Evolutionary conservation across 2,113 vertebrate species (phyloP), one percentile per base, ranked within the genome.

Genomic region (Macrotis lagotis): DNA sequence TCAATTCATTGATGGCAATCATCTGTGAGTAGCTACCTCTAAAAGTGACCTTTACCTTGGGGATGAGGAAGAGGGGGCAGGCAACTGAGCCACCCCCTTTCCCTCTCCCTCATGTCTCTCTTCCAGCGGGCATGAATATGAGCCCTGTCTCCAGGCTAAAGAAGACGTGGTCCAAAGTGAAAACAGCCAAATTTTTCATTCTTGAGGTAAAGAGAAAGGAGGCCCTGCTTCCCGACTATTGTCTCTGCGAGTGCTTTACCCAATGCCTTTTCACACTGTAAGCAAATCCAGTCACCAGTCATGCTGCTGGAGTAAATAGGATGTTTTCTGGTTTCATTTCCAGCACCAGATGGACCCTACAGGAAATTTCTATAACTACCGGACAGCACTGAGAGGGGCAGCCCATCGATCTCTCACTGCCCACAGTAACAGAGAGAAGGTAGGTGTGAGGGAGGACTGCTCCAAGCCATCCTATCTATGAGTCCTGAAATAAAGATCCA

Each of bases 91-190:
- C 51, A 19, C 47, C 92, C n/a, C 90, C 49, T 74, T 91, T 96
- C 92, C 53, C 25, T 0, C 0, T 3, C 74, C 44, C 44, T 96
- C 88, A 96, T 89, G 90, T 92, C 91, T 49, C 53, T 92, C 66
- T 96, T 94, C 1, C 96, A 99, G 99, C 99, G 50, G 99, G 99
- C 92, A 99, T 99, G 99, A 99, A 99, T 97, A 99, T 99, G 99
- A 99, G 99, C 97, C 99, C 99, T 0, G 99, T 99, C 22, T 99
- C 99, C 96, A 98, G 99, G 93, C 98, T 99, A 98, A 99, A 99
- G 99, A 99, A 99, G 98, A 99, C 99, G 91, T 99, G 99, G 99
- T 99, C 98, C 90, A 99, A 99, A 98, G 99, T 99, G 98, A 99
- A 99, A 98, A 99, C 99, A 0, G 99, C 99, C 97, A 99, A 99